Evolutionary conservation across 2,888 invertebrate genomes (phyloP), one percentile per base, ranked within the genome.

Genomic region (Dusona sp.): DNA sequence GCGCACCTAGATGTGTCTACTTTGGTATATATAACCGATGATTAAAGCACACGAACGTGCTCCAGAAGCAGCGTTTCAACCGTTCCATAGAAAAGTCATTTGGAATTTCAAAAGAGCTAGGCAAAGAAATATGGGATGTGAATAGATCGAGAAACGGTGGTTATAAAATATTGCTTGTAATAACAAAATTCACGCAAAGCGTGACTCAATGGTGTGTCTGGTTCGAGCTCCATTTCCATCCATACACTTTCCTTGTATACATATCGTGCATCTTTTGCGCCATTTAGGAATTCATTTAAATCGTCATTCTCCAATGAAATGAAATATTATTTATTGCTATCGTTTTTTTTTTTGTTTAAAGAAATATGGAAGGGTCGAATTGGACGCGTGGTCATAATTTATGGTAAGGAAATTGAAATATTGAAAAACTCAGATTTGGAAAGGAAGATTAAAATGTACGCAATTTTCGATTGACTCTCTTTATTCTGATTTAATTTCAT

Each of bases 91-190:
- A 29, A 61, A 61, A 61, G 29, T 61, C 61, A 61, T 61, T 61
- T 61, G 29, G 8, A 61, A 61, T 29, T 61, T 61, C 29, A 48
- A 65, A 48, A 38, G 36, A 68, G 25, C 16, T 19, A 33, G 42
- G 29, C 36, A 16, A 36, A 33, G 22, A 65, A 64, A 45, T 19
- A 16, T n/a, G 48, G 7, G 38, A 29, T 19, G n/a, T 42, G 38
- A 68, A 16, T 45, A 61, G 45, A 77, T 77, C 68, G 82, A 45
- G 36, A 77, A 75, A 77, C 45, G 38, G 33, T 33, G 68, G 13
- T 48, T 54, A 82, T 75, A 36, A 75, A 81, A 81, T 81, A 74
- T 67, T 16, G 3, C 13, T 67, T 42, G 64, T n/a, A 25, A 75
- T 68, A 48, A 75, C 38, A 75, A 75, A 81, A 70, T 36, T 74